phyloP scores from a whole-genome alignment of 2,888 invertebrate species.

The Oasisia sp. region DNA sequence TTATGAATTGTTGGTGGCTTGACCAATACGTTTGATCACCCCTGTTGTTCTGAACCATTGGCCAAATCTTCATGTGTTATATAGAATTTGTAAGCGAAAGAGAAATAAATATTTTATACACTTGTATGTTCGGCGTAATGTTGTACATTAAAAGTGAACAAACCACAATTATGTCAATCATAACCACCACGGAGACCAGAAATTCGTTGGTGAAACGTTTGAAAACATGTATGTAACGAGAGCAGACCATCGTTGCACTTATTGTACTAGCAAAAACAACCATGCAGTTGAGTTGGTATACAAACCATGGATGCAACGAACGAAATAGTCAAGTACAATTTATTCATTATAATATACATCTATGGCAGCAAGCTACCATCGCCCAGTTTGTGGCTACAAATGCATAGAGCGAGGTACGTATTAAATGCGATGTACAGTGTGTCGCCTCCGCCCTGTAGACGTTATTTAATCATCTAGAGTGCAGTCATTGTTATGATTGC shows the following conservation, averaged over 20 bases:
- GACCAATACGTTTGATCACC: background rate
- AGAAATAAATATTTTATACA: background rate
- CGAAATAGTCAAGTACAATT: background rate
- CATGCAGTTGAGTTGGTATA: background rate
- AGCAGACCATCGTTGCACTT: background rate
- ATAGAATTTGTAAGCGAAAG: background rate
- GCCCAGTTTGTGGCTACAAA: conserved; percentile 10
- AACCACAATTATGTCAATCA: background rate
- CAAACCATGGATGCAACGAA: background rate
- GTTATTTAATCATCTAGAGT: background rate
- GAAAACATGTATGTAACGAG: background rate
- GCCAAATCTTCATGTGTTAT: no score
- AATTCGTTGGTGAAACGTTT: background rate
- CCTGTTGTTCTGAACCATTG: no score
- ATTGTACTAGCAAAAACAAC: background rate
- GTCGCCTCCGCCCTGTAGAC: background rate
- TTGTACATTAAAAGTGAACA: background rate
- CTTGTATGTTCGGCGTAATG: background rate
- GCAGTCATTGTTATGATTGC: background rate
- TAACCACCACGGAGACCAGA: no score
- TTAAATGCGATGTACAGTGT: conserved; percentile 12
- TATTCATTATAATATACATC: background rate
- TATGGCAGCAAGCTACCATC: conserved; percentile 17
- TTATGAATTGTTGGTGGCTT: background rate
- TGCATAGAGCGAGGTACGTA: background rate